A percentile compares a stretch with the other conserved stretches of the same genome.
Conservation (phyloP, 37 sponge, comb jelly and placozoan genomes). For the Chondrilla cf. caribensis region DNA sequence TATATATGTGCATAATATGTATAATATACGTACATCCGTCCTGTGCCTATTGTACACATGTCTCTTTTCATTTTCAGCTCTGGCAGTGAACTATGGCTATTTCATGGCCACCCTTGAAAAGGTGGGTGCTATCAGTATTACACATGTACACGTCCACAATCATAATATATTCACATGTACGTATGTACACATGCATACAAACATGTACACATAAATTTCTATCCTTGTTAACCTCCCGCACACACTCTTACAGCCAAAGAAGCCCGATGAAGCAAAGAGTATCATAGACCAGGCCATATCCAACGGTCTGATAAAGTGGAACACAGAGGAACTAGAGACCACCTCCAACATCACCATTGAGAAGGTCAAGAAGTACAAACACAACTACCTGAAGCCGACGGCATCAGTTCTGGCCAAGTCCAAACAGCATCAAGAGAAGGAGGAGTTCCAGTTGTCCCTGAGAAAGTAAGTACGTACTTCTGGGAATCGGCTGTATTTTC, state of each 20-base stretch:
- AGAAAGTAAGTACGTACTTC: background rate
- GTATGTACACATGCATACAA: background rate
- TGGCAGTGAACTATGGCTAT: background rate
- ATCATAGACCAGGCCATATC: background rate
- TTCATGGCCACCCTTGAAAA: background rate
- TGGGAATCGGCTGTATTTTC: background rate
- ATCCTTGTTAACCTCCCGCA: no score
- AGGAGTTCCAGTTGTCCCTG: background rate
- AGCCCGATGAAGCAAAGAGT: no score
- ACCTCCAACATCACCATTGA: background rate
- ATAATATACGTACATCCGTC: no score
- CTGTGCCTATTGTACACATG: no score
- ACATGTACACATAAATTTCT: background rate
- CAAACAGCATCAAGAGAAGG: background rate
- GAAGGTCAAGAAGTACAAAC: slow-evolving; percentile 13
- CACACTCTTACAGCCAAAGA: no score
- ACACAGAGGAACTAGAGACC: background rate
- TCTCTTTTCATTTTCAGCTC: background rate
- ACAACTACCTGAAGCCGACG: background rate
- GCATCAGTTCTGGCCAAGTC: background rate
- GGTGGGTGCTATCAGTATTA: background rate
- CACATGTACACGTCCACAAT: background rate
- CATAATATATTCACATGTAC: no score
- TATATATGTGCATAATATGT: no score
- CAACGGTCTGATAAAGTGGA: background rate